Evolutionary conservation across 2,113 vertebrate genomes (phyloP).

Genomic region (Eonycteris spelaea): DNA sequence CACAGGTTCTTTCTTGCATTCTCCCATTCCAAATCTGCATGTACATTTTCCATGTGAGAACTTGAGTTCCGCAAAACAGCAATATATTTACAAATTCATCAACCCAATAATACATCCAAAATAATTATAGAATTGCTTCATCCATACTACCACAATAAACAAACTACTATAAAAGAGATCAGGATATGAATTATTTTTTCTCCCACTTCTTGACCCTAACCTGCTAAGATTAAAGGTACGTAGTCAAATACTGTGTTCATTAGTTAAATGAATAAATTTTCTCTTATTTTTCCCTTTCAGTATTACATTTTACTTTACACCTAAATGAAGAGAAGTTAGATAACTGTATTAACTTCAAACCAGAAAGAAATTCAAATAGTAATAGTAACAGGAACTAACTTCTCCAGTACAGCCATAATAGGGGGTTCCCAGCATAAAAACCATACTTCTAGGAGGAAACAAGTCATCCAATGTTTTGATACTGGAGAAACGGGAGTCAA

Average conservation of each 20-base stretch:
- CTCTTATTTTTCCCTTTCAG: background rate
- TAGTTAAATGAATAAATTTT: background rate
- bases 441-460: conserved; percentile 88
- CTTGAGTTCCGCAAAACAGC: background rate
- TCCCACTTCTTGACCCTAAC: background rate
- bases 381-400: conserved; percentile 82
- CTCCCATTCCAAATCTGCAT: background rate
- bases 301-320: background rate
- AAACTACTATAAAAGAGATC: background rate
- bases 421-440: conserved; percentile 96
- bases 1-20: background rate
- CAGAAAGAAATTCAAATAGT: conserved; percentile 10
- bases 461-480: conserved; percentile 94
- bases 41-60: background rate
- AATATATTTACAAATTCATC: background rate
- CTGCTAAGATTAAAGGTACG: conserved; percentile 1
- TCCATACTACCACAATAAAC: background rate
- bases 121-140: conserved; percentile 7
- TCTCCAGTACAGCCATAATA: conserved; percentile 97
- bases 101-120: background rate
- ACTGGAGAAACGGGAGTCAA: conserved; percentile 87
- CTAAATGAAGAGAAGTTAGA: conserved; percentile 34
- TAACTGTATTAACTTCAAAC: conserved; percentile 33
- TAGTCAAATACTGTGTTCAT: background rate
- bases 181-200: conserved; percentile 20